phyloP scores from a whole-genome alignment of 2,797 vertebrate species.

The Xiphorhynchus erythropygius region DNA sequence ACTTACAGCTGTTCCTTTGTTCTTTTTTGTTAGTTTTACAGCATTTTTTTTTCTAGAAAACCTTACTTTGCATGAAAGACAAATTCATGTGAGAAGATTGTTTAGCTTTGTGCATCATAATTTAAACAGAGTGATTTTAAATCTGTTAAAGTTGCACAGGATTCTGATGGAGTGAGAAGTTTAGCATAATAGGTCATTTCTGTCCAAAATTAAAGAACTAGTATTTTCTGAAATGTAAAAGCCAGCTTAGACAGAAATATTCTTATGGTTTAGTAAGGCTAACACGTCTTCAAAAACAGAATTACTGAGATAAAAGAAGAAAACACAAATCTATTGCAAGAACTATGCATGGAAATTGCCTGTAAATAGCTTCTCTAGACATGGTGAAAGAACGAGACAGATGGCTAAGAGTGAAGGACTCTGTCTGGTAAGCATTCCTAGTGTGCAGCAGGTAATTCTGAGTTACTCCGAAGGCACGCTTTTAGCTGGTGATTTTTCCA shows the following conservation, averaged over 20 bases:
- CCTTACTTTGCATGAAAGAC: slow-evolving; percentile 59
- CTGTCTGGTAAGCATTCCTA: neutral
- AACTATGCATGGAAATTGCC: neutral
- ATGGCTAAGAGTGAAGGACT: neutral
- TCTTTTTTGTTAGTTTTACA: slow-evolving; percentile 60
- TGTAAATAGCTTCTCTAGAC: neutral
- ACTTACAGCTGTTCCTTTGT: slow-evolving; percentile 69
- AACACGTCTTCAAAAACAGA: neutral
- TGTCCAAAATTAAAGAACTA: neutral
- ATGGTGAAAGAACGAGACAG: neutral
- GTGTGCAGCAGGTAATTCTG: neutral
- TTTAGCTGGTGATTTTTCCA: neutral
- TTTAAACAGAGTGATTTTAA: slow-evolving; percentile 32
- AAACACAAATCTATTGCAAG: neutral
- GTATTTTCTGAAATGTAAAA: slow-evolving; percentile 10
- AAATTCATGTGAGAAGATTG: slow-evolving; percentile 56
- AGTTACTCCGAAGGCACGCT: neutral
- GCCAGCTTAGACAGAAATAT: neutral
- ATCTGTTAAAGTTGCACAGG: slow-evolving; percentile 4
- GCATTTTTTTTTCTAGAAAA: slow-evolving; percentile 51
- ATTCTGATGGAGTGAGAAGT: slow-evolving; percentile 15
- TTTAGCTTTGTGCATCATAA: slow-evolving; percentile 49
- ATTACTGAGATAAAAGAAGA: neutral
- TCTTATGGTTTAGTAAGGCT: neutral
- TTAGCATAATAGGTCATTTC: slow-evolving; percentile 10